Evolutionary conservation across 2,797 vertebrate genomes (phyloP).

Genomic region (Leuciscus waleckii): DNA sequence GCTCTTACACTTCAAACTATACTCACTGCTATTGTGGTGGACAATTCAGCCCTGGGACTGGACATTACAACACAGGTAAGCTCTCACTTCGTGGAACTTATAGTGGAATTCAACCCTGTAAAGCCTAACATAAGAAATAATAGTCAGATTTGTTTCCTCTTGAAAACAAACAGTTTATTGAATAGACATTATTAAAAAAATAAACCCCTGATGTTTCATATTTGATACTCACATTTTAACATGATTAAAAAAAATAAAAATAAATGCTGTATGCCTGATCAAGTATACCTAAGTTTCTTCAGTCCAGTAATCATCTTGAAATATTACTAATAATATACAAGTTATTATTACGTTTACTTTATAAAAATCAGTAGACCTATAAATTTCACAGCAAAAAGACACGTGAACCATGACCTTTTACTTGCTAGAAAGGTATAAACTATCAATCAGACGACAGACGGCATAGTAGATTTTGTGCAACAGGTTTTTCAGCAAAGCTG

Average conservation of each 20-base stretch:
- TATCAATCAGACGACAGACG: background rate
- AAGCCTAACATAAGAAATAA: background rate
- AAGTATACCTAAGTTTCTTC: background rate
- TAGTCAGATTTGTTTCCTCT: background rate
- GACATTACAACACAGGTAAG: slow-evolving; percentile 77
- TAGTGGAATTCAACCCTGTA: background rate
- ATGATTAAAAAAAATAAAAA: background rate
- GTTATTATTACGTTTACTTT: background rate
- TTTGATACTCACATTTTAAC: too few relatives aligned
- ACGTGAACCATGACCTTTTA: background rate
- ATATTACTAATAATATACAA: background rate
- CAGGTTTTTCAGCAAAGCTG: background rate
- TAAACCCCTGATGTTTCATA: too few relatives aligned
- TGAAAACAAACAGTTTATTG: background rate
- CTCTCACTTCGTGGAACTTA: background rate
- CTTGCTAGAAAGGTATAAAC: background rate
- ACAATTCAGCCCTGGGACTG: slow-evolving; percentile 73
- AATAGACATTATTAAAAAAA: background rate
- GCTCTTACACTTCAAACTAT: slow-evolving; percentile 77
- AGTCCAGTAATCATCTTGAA: background rate
- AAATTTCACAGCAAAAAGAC: background rate
- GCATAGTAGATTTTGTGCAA: background rate
- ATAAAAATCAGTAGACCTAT: background rate
- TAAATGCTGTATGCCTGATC: background rate
- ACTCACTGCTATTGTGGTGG: slow-evolving; percentile 73